Evolutionary conservation across 2,113 vertebrate species (phyloP).

Genomic region (Cyphomyrus discorhynchus): DNA sequence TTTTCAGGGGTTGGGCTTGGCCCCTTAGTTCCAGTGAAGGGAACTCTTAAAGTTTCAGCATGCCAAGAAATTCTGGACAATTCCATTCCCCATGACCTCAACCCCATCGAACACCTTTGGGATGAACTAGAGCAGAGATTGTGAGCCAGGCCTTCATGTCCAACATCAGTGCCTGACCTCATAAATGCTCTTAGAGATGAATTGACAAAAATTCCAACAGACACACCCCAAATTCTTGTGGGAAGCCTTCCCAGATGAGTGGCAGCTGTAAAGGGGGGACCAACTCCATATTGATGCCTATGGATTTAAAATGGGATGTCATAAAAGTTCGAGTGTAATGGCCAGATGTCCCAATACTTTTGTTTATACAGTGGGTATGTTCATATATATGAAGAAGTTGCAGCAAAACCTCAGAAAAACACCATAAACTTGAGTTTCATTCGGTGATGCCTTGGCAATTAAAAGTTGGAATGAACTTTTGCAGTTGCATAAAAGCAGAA

Average conservation of each 20-base stretch:
- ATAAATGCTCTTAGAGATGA: not conserved
- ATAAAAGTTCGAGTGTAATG: not conserved
- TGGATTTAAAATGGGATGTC: not conserved
- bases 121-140: not conserved
- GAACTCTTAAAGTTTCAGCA: not conserved
- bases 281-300: not conserved
- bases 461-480: constrained; percentile 9
- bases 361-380: not conserved
- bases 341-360: not conserved
- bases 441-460: not conserved
- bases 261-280: not conserved
- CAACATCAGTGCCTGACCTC: not conserved
- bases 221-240: not conserved
- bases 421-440: not conserved
- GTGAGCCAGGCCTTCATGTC: not conserved
- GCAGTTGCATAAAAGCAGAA: not conserved
- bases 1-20: not conserved
- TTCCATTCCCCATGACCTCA: not conserved
- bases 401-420: not conserved
- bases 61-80: not conserved
- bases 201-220: not conserved
- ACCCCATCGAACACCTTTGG: not conserved
- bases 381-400: not conserved
- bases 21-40: not conserved
- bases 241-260: not conserved